Conservation (phyloP, 2,888 invertebrate species). For the Tiliacea aurago region DNA sequence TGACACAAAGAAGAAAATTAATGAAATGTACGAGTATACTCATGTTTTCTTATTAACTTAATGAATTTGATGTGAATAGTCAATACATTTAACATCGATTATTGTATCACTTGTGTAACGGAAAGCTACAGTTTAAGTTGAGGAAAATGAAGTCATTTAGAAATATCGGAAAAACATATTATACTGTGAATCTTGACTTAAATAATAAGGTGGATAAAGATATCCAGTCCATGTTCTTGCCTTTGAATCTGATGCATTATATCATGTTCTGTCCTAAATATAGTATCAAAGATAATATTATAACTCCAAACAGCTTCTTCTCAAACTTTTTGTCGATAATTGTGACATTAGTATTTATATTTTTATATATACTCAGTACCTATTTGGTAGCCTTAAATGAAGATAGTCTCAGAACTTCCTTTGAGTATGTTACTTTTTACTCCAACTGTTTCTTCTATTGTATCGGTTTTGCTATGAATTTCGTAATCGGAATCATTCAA, state of each 20-base stretch:
- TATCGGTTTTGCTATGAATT: too few relatives aligned
- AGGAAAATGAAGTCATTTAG: slow-evolving; percentile 5
- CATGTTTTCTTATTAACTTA: background rate
- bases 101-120: background rate
- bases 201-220: slow-evolving; percentile 23
- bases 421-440: background rate
- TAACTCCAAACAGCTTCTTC: slow-evolving; percentile 1
- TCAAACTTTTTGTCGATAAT: slow-evolving; percentile 7
- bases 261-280: slow-evolving; percentile 15
- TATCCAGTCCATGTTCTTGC: slow-evolving; percentile 33
- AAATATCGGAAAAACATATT: too few relatives aligned
- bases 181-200: background rate
- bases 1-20: too few relatives aligned
- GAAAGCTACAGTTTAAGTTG: background rate
- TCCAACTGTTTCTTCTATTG: too few relatives aligned
- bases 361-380: too few relatives aligned
- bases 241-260: slow-evolving; percentile 36
- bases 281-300: background rate
- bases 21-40: too few relatives aligned
- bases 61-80: background rate
- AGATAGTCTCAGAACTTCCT: background rate
- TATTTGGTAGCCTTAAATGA: background rate
- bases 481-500: too few relatives aligned
- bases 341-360: background rate
- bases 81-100: background rate